A percentile compares a stretch with the other conserved stretches of the same genome.
These are phyloP conservation scores for Crotophaga sulcirostris DNA, from an alignment of 2,113 vertebrate species.

Conservation along the genomic window DNA sequence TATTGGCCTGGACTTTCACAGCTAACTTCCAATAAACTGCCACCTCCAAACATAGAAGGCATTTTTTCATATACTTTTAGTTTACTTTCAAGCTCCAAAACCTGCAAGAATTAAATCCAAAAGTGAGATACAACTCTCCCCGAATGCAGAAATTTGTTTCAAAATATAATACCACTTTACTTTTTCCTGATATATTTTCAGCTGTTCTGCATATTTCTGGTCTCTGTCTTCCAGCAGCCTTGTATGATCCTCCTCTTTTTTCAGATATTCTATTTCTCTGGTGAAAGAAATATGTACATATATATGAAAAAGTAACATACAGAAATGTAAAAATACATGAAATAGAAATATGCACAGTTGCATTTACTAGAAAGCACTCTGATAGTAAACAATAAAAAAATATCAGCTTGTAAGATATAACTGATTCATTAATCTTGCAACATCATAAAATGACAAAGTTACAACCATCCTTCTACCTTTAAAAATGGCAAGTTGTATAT, in stretches of 20 bases:
- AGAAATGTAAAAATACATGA: background rate
- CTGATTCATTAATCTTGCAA: background rate
- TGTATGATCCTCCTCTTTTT: slow-evolving; percentile 86
- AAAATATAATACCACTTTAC: slow-evolving; percentile 67
- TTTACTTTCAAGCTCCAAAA: slow-evolving; percentile 78
- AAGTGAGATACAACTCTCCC: background rate
- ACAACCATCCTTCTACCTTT: background rate
- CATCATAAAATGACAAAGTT: background rate
- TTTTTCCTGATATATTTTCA: slow-evolving; percentile 80
- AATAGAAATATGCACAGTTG: background rate
- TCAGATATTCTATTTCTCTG: slow-evolving; percentile 89
- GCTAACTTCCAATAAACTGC: background rate
- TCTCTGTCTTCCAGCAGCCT: slow-evolving; percentile 84
- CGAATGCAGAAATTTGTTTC: background rate
- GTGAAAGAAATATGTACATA: background rate
- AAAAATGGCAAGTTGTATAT: background rate
- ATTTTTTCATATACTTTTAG: slow-evolving; percentile 56
- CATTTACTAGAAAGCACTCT: background rate
- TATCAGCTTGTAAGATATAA: background rate
- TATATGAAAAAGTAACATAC: background rate
- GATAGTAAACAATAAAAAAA: background rate
- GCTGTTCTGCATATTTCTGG: slow-evolving; percentile 78
- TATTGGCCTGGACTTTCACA: background rate
- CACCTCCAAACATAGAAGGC: slow-evolving; percentile 23
- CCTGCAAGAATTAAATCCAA: slow-evolving; percentile 68